phyloP scores from a whole-genome alignment of 2,888 invertebrate species.

The Acrocyrtus sp. region DNA sequence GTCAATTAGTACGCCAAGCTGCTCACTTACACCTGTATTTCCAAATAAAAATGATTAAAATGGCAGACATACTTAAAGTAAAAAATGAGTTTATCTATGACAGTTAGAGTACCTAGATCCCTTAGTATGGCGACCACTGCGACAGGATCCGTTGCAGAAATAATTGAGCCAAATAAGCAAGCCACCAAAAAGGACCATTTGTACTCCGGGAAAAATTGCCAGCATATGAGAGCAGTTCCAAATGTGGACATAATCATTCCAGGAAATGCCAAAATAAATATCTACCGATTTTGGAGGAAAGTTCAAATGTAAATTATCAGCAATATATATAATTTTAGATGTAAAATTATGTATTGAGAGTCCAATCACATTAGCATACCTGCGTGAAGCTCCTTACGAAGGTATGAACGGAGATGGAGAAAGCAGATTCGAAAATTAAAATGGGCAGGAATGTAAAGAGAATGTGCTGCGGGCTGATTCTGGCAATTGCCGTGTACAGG shows the following conservation, averaged over 20 bases:
- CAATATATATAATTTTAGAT: neutral
- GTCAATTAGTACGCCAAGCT: conserved; percentile 67
- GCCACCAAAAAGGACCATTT: conserved; percentile 59
- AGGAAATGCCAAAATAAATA: conserved; percentile 21
- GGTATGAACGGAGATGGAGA: conserved; percentile 56
- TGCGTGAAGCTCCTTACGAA: conserved; percentile 42
- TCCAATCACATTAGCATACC: neutral
- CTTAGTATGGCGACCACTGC: conserved; percentile 68
- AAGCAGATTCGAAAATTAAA: conserved; percentile 60
- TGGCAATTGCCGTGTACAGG: conserved; percentile 56
- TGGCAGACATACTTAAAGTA: neutral
- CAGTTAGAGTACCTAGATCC: conserved; percentile 66
- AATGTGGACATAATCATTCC: conserved; percentile 56
- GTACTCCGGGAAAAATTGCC: conserved; percentile 44
- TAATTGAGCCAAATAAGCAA: conserved; percentile 67
- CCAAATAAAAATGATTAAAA: neutral
- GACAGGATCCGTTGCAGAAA: conserved; percentile 69
- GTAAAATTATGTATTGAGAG: neutral
- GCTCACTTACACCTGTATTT: conserved; percentile 64
- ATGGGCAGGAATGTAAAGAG: conserved; percentile 56
- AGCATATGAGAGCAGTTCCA: conserved; percentile 31
- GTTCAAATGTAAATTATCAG: too few relatives aligned
- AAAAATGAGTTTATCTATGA: too few relatives aligned
- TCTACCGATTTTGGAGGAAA: too few relatives aligned
- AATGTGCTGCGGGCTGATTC: conserved; percentile 51